A percentile compares a stretch with the other conserved stretches of the same genome.
Conservation (phyloP, 2,797 vertebrate species). For the Gorsachius magnificus region DNA sequence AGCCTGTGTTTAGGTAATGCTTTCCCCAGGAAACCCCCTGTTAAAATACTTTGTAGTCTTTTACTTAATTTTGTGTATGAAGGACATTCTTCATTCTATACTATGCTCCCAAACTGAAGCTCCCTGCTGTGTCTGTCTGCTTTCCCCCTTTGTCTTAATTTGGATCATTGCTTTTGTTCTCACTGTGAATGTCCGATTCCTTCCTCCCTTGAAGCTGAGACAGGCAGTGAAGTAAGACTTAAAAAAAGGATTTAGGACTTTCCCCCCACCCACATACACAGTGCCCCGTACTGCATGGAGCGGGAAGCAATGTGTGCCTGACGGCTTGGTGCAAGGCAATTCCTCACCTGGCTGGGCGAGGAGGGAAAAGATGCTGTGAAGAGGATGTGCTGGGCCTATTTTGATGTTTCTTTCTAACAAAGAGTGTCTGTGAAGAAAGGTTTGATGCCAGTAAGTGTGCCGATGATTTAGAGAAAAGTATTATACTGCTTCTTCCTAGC, state of each 20-base stretch:
- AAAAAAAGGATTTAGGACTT: background rate
- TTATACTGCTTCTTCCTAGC: background rate
- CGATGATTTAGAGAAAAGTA: background rate
- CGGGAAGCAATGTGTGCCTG: background rate
- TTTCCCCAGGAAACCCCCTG: background rate
- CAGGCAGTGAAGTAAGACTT: background rate
- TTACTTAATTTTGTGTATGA: background rate
- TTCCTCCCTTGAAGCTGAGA: background rate
- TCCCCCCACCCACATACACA: accelerated
- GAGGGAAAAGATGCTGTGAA: background rate
- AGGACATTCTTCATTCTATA: background rate
- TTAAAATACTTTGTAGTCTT: background rate
- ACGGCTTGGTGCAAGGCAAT: background rate
- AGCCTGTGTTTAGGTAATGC: background rate
- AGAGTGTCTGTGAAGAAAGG: background rate
- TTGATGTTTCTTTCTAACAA: background rate
- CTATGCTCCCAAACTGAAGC: background rate
- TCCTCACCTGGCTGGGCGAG: background rate
- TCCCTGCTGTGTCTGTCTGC: background rate
- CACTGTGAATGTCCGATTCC: accelerated
- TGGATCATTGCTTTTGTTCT: background rate
- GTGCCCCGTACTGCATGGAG: accelerated
- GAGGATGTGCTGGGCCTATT: background rate
- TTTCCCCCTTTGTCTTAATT: background rate
- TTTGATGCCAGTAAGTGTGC: background rate